A percentile compares a stretch with the other conserved stretches of the same genome.
Evolutionary conservation across 2,888 invertebrate species (phyloP).

Genomic region (Rugalucina vietnamica): DNA sequence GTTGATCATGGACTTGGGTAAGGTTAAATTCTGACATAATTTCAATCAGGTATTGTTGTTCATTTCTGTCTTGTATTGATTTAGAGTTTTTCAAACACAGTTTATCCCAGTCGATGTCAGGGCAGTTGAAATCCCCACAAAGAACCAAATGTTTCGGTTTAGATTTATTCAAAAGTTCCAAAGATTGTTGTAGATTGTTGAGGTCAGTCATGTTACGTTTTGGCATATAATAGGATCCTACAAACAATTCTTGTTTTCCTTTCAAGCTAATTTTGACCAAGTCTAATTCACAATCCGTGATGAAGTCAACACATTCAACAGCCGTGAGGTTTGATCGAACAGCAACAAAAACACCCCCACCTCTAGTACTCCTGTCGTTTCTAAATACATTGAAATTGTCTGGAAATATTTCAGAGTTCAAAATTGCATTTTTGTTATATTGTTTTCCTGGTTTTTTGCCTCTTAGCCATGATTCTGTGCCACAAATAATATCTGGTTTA

Average conservation of each 20-base stretch:
- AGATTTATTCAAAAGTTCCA: slow-evolving; percentile 13
- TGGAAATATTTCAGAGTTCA: slow-evolving; percentile 26
- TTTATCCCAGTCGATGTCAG: slow-evolving; percentile 21
- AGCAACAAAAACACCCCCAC: slow-evolving; percentile 33
- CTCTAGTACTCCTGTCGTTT: slow-evolving; percentile 18
- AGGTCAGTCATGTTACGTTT: slow-evolving; percentile 21
- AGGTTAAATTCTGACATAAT: slow-evolving; percentile 5
- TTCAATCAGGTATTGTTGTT: slow-evolving; percentile 17
- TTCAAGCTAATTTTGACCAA: slow-evolving; percentile 25
- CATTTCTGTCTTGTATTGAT: background rate
- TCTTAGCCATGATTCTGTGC: slow-evolving; percentile 21
- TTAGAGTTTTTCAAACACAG: background rate
- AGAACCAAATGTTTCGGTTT: slow-evolving; percentile 24
- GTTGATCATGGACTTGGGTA: slow-evolving; percentile 16
- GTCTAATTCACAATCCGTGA: slow-evolving; percentile 39
- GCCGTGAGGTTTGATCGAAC: slow-evolving; percentile 16
- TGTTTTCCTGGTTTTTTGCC: slow-evolving; percentile 25
- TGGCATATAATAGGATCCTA: slow-evolving; percentile 34
- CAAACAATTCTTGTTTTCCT: background rate
- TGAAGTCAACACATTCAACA: slow-evolving; percentile 35
- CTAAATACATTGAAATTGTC: slow-evolving; percentile 9
- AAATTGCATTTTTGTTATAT: slow-evolving; percentile 6
- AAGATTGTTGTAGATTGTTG: background rate
- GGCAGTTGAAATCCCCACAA: slow-evolving; percentile 32
- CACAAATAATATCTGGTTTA: slow-evolving; percentile 27